Percentiles rank a stretch among this genome's conserved stretches.
phyloP scores from a whole-genome alignment of 2,888 invertebrate species.

The Limenitis camilla region DNA sequence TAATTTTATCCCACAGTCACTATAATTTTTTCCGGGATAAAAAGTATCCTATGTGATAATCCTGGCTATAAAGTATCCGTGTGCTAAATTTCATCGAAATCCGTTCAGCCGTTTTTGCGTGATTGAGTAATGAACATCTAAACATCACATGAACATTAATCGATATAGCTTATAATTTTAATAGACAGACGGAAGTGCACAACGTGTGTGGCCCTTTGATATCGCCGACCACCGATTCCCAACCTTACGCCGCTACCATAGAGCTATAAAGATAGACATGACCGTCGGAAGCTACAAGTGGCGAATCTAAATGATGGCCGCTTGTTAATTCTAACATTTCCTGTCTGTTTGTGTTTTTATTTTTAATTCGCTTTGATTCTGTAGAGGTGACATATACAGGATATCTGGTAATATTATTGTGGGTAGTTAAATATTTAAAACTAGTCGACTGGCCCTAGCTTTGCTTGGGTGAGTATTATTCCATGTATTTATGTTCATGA shows the following conservation, averaged over 20 bases:
- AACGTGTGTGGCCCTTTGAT: slow-evolving; percentile 52
- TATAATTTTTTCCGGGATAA: no score
- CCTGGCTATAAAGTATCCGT: no score
- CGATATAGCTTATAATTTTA: slow-evolving; percentile 31
- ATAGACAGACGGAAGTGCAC: slow-evolving; percentile 45
- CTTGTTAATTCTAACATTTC: slow-evolving; percentile 37
- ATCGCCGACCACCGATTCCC: slow-evolving; percentile 6
- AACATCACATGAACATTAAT: no score
- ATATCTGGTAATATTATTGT: slow-evolving; percentile 6
- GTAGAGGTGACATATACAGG: slow-evolving; percentile 4
- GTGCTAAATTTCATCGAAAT: no score
- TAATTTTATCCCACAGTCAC: no score
- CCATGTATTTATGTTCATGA: no score
- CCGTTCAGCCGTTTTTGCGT: no score
- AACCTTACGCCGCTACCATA: background rate
- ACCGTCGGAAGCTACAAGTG: slow-evolving; percentile 32
- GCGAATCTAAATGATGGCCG: slow-evolving; percentile 36
- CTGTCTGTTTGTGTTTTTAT: slow-evolving; percentile 27
- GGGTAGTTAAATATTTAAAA: no score
- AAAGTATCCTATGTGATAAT: no score
- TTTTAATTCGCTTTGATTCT: slow-evolving; percentile 32
- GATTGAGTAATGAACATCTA: no score
- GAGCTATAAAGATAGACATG: slow-evolving; percentile 3
- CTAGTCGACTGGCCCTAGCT: no score
- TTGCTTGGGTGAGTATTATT: no score